These are phyloP conservation scores for Meloidogyne hapla DNA, from an alignment of 1,140 invertebrate genomes.

Conservation along the genomic window DNA sequence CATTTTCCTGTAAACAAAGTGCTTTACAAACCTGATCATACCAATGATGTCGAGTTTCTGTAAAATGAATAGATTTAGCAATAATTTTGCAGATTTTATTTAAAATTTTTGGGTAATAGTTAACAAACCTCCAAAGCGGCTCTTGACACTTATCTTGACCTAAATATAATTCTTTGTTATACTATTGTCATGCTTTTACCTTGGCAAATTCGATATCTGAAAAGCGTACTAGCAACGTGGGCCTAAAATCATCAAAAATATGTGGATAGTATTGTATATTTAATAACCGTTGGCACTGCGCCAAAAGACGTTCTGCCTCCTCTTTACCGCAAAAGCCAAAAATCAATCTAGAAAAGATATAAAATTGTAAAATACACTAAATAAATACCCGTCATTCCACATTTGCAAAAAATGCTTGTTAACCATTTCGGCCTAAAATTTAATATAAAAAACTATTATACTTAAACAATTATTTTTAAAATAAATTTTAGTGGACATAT, in stretches of 20 bases:
- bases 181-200: background rate
- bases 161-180: background rate
- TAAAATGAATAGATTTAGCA: conserved; percentile 17
- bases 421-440: conserved; percentile 52
- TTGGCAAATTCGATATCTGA: conserved; percentile 64
- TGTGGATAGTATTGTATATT: too few relatives aligned
- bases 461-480: too few relatives aligned
- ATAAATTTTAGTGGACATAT: too few relatives aligned
- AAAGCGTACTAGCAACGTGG: conserved; percentile 59
- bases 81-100: background rate
- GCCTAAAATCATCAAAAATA: background rate
- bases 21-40: conserved; percentile 51
- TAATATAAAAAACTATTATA: background rate
- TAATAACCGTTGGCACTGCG: conserved; percentile 39
- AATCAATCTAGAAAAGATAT: conserved; percentile 40
- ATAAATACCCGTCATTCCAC: conserved; percentile 62
- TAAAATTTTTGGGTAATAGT: background rate
- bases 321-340: conserved; percentile 62
- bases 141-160: conserved; percentile 61
- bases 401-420: conserved; percentile 62
- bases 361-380: background rate
- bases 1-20: too few relatives aligned
- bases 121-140: conserved; percentile 53
- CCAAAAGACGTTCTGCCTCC: conserved; percentile 57
- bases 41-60: conserved; percentile 63